Evolutionary conservation across 2,888 invertebrate genomes (phyloP).

Genomic region (Gastrophysa polygoni): DNA sequence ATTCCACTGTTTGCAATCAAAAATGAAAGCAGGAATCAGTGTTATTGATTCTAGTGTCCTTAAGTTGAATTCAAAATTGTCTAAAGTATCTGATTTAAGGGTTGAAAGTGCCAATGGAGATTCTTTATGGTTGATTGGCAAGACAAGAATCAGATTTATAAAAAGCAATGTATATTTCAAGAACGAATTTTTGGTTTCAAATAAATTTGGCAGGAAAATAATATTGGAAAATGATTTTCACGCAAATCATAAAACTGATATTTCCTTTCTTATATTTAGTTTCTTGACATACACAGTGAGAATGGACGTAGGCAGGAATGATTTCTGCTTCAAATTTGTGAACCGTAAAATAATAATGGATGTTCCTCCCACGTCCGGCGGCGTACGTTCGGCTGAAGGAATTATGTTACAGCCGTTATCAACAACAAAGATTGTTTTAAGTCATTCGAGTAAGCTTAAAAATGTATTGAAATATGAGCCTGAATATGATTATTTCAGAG

Average conservation of each 20-base stretch:
- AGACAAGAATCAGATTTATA: neutral
- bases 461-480: neutral
- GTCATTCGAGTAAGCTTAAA: neutral
- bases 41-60: neutral
- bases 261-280: too few species aligned
- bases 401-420: neutral
- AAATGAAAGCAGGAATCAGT: slow-evolving; percentile 2
- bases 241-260: neutral
- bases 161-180: neutral
- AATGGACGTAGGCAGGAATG: neutral
- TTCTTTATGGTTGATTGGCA: slow-evolving; percentile 2
- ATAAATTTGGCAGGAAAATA: neutral
- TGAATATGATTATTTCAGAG: neutral
- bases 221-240: slow-evolving; percentile 8
- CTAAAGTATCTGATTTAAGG: neutral
- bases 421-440: neutral
- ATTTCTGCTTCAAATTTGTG: neutral
- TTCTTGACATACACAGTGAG: neutral
- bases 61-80: neutral
- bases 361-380: neutral
- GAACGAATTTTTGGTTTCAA: neutral
- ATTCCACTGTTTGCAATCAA: neutral
- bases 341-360: neutral
- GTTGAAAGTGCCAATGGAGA: neutral
- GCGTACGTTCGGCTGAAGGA: neutral